These are phyloP conservation scores for Atopsyche davidsoni DNA, from an alignment of 1,140 invertebrate species.

Conservation along the genomic window DNA sequence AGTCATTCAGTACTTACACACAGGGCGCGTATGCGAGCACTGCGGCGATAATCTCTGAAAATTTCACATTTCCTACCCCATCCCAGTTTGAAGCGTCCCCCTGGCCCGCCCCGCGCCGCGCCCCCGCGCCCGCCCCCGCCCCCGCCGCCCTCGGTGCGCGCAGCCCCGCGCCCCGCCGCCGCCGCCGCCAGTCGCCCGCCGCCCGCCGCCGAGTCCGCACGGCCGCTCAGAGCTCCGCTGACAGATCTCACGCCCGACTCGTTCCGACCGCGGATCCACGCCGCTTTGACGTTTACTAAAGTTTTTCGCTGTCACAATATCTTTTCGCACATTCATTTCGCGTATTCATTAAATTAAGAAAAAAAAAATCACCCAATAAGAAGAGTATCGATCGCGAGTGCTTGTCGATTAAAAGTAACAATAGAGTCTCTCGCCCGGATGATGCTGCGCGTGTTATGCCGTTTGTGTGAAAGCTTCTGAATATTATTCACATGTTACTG, in stretches of 20 bases:
- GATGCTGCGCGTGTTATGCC: too few relatives aligned
- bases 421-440: too few relatives aligned
- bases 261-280: too few relatives aligned
- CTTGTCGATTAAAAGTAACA: too few relatives aligned
- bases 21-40: too few relatives aligned
- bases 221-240: constrained; percentile 9
- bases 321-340: not conserved
- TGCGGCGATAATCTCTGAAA: too few relatives aligned
- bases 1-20: too few relatives aligned
- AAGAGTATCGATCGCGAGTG: too few relatives aligned
- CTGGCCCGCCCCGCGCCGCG: constrained; percentile 2
- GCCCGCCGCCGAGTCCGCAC: constrained; percentile 8
- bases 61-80: too few relatives aligned
- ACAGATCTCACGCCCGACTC: constrained; percentile 13
- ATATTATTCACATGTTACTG: not conserved
- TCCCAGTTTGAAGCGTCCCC: too few relatives aligned
- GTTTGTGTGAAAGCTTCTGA: not conserved
- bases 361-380: too few relatives aligned
- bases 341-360: too few relatives aligned
- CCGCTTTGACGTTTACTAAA: not conserved
- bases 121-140: not conserved
- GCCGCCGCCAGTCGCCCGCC: constrained; percentile 14
- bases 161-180: constrained; percentile 5
- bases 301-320: not conserved
- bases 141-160: constrained; percentile 4